Evolutionary conservation across 2,888 invertebrate species (phyloP).

Genomic region (Itoplectis maculator): DNA sequence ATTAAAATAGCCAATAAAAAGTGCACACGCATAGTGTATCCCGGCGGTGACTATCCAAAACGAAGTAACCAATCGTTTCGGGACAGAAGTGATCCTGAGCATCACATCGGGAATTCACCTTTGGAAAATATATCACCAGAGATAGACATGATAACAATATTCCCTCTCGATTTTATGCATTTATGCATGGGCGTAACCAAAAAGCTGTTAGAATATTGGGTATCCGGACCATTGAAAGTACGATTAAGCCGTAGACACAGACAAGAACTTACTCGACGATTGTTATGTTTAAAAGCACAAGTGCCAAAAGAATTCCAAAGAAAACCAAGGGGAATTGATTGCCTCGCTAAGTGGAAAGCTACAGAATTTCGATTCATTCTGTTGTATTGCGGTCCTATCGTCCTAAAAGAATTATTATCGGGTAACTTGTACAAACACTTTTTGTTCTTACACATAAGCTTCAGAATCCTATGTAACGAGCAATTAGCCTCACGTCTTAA

Average conservation of each 20-base stretch:
- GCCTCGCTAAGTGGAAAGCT: conserved; percentile 12
- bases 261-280: conserved; percentile 16
- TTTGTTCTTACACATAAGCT: neutral
- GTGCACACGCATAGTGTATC: conserved; percentile 32
- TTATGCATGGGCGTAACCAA: conserved; percentile 38
- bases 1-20: conserved; percentile 22
- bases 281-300: conserved; percentile 17
- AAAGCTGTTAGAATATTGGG: conserved; percentile 29
- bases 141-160: conserved; percentile 30
- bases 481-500: conserved; percentile 12
- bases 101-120: conserved; percentile 42
- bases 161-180: conserved; percentile 53
- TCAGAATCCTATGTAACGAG: conserved; percentile 4
- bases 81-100: conserved; percentile 37
- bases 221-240: conserved; percentile 23
- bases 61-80: conserved; percentile 40
- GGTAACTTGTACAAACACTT: conserved; percentile 7
- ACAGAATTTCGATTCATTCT: conserved; percentile 11
- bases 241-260: conserved; percentile 21
- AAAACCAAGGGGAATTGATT: conserved; percentile 20
- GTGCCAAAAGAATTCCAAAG: conserved; percentile 12
- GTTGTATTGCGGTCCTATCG: conserved; percentile 5
- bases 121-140: conserved; percentile 32
- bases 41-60: conserved; percentile 18
- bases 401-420: neutral